Percentiles rank a stretch among this genome's conserved stretches.
These are phyloP conservation scores for Cyanoderma ruficeps DNA, from an alignment of 2,113 vertebrate genomes.

Conservation along the genomic window DNA sequence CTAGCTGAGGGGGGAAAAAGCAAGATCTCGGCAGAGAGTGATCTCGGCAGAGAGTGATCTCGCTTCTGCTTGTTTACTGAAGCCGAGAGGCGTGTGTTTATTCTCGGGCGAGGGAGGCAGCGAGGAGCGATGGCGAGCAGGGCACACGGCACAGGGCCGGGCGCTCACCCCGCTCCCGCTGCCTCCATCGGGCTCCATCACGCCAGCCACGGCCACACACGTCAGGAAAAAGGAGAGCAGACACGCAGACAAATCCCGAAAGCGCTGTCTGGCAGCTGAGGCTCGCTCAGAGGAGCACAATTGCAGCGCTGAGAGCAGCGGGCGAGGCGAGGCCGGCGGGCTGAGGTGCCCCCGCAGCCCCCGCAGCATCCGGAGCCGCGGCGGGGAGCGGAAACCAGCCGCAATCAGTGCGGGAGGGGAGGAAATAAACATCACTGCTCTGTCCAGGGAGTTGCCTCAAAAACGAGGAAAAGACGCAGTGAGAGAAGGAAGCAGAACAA, in stretches of 20 bases:
- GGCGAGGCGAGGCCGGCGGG: not conserved
- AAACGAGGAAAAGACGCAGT: not conserved
- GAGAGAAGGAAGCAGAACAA: not conserved
- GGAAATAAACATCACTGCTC: not conserved
- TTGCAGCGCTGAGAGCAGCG: not conserved
- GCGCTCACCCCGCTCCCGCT: not conserved
- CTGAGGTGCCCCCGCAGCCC: not conserved
- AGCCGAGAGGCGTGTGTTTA: not conserved
- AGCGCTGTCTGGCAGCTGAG: not conserved
- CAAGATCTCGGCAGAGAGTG: not conserved
- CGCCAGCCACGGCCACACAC: not conserved
- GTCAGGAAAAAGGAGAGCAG: not conserved
- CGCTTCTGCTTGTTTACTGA: accelerated
- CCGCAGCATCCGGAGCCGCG: not conserved
- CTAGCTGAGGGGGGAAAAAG: no score
- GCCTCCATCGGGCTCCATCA: not conserved
- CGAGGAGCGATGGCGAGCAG: not conserved
- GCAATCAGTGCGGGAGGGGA: not conserved
- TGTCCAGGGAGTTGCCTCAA: not conserved
- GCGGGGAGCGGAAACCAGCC: not conserved
- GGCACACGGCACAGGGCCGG: not conserved
- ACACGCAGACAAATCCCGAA: no score
- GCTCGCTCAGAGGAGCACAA: not conserved
- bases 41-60: not conserved
- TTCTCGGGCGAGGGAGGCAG: not conserved